Evolutionary conservation across 1,140 invertebrate species (phyloP).

Genomic region (Meteorus sp.): DNA sequence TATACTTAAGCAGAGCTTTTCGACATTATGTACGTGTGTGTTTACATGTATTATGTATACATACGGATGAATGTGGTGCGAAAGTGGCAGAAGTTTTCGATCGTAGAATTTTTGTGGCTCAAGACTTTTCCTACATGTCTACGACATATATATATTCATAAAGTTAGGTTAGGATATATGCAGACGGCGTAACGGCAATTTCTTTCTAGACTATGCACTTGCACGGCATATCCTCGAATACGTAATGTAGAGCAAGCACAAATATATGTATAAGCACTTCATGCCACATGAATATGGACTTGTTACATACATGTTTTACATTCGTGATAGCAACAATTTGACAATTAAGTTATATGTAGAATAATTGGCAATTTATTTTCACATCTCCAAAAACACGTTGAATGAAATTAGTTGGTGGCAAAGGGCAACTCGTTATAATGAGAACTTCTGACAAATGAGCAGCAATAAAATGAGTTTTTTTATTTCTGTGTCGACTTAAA

Average conservation of each 20-base stretch:
- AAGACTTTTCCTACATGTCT: constrained; percentile 5
- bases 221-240: constrained; percentile 20
- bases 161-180: too few species aligned
- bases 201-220: constrained; percentile 20
- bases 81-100: constrained; percentile 9
- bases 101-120: constrained; percentile 11
- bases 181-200: constrained; percentile 24
- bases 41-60: too few species aligned
- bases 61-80: too few species aligned
- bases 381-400: not conserved
- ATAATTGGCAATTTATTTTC: constrained; percentile 1
- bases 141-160: too few species aligned
- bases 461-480: too few species aligned
- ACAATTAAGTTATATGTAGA: not conserved
- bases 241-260: too few species aligned
- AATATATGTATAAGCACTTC: constrained; percentile 5
- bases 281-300: constrained; percentile 8
- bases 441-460: too few species aligned
- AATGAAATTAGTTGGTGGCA: not conserved
- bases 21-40: not conserved
- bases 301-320: constrained; percentile 4
- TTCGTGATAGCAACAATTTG: constrained; percentile 1
- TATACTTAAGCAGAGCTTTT: too few species aligned
- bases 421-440: too few species aligned
- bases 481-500: too few species aligned